Evolutionary conservation across 2,888 invertebrate species (phyloP), one percentile per base, ranked within the genome.

Genomic region (Alitta virens): DNA sequence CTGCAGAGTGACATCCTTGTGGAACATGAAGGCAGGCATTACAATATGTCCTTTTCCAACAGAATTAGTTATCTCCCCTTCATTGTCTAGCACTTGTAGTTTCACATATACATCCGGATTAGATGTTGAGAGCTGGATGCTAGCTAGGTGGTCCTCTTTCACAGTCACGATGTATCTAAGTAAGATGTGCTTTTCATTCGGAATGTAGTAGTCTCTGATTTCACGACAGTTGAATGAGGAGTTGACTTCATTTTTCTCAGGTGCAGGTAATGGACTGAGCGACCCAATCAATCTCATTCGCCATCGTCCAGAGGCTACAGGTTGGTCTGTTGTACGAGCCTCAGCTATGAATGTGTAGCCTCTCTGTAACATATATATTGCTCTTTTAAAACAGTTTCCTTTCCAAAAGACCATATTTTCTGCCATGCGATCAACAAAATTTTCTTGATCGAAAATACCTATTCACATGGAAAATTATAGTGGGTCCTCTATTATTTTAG

Each of bases 291-390:
- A 71, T 38, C 82, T 74, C 76, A 82, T 73, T 21, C 78, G 72
- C 82, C 81, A 82, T 33, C 68, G 71, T 27, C 76, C 77, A 46
- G 72, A 64, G 50, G 70, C 66, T 26, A 79, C 62, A 5, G 78
- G 71, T 55, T 75, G 73, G 38, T 80, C 79, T 5, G 69, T 66
- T 0, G 78, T 77, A 2, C 78, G 71, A 5, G 80, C 79, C 61
- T 80, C 79, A 21, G 79, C 80, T 43, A 82, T 74, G 71, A 82
- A 78, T 9, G 80, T 81, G 71, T 82, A 82, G 0, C 82, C 82
- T 69, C 71, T 75, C 79, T 80, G 71, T 60, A 70, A 67, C 27
- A 33, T n/a, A n/a, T n/a, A n/a, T n/a, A n/a, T n/a, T n/a, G n/a
- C n/a, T n/a, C n/a, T n/a, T n/a, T n/a, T n/a, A n/a, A n/a, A n/a